These are phyloP conservation scores for Tetrax tetrax DNA, from an alignment of 2,113 vertebrate genomes.

Conservation along the genomic window DNA sequence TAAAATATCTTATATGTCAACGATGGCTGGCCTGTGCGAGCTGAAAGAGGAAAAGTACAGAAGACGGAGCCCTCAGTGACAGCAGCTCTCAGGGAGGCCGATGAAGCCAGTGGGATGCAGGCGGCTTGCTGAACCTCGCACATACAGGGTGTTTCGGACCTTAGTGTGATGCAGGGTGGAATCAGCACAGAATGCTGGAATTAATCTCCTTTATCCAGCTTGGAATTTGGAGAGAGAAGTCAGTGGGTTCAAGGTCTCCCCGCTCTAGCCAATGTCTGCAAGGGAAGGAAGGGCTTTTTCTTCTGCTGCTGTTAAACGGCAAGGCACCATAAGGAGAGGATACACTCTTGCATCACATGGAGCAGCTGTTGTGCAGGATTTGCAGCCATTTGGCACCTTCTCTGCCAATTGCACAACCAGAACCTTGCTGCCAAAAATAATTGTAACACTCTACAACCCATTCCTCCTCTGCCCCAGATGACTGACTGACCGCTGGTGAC, in stretches of 20 bases:
- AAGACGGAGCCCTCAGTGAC: background rate
- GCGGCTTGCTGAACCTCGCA: background rate
- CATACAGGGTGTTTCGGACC: background rate
- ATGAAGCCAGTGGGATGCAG: background rate
- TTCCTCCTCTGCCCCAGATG: background rate
- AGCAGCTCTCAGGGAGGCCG: background rate
- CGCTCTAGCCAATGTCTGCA: background rate
- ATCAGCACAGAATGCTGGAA: background rate
- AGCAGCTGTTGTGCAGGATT: background rate
- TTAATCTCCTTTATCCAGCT: background rate
- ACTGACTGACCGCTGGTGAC: background rate
- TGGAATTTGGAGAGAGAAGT: background rate
- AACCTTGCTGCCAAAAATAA: background rate
- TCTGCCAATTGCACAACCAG: background rate
- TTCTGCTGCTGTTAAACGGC: background rate
- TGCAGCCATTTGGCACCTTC: background rate
- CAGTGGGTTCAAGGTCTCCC: background rate
- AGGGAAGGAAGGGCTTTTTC: background rate
- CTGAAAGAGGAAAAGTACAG: background rate
- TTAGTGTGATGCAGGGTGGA: background rate
- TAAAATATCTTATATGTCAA: background rate
- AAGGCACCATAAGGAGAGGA: background rate
- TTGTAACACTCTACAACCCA: background rate
- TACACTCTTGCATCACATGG: accelerated
- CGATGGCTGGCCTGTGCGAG: accelerated